These are phyloP conservation scores for Tholera decimalis DNA, from an alignment of 2,888 invertebrate genomes.

Conservation along the genomic window DNA sequence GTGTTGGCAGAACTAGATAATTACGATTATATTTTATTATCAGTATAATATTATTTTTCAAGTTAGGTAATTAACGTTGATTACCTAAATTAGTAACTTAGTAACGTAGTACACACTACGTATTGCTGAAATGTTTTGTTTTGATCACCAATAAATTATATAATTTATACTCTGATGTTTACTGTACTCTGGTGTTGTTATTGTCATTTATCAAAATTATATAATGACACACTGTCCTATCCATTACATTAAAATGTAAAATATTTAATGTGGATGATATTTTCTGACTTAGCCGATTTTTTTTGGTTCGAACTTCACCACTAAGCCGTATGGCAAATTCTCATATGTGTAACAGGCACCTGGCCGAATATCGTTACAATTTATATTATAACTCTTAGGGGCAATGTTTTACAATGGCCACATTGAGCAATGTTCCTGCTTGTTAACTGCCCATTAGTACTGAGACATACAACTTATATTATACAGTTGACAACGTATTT, in stretches of 20 bases:
- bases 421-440: conserved; percentile 60
- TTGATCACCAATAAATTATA: too few species aligned
- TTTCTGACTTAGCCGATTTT: neutral
- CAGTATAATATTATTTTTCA: conserved; percentile 17
- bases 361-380: conserved; percentile 41
- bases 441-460: conserved; percentile 41
- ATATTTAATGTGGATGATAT: conserved; percentile 24
- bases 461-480: conserved; percentile 50
- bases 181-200: neutral
- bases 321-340: neutral
- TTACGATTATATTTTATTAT: conserved; percentile 18
- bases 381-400: conserved; percentile 32
- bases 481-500: conserved; percentile 41
- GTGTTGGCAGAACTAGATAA: conserved; percentile 7
- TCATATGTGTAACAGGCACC: conserved; percentile 34
- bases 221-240: conserved; percentile 17
- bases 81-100: too few species aligned
- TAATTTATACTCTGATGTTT: too few species aligned
- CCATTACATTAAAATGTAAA: conserved; percentile 19
- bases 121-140: conserved; percentile 1
- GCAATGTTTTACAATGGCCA: conserved; percentile 43
- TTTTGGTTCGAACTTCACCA: conserved; percentile 20
- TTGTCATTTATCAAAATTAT: conserved; percentile 20
- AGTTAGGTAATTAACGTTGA: conserved; percentile 6
- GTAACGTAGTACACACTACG: too few species aligned